Evolutionary conservation across 2,888 invertebrate species (phyloP).

Genomic region (Herminia tarsipennalis): DNA sequence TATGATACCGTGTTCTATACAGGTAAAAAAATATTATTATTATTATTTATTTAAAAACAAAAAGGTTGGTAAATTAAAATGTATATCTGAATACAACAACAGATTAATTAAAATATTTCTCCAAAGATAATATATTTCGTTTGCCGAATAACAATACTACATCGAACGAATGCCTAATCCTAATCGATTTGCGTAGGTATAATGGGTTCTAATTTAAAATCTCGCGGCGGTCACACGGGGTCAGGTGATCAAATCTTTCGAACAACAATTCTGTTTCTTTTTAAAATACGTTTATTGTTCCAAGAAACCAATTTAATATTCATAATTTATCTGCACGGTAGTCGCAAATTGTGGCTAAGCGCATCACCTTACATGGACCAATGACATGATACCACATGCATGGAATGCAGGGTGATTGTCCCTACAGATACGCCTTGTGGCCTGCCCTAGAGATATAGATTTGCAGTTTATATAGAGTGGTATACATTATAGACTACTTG

Average conservation of each 20-base stretch:
- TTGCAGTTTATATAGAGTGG: slow-evolving; percentile 9
- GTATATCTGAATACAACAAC: no score
- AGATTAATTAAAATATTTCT: no score
- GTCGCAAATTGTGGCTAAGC: slow-evolving; percentile 34
- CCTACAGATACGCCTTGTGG: slow-evolving; percentile 41
- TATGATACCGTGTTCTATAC: no score
- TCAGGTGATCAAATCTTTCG: background rate
- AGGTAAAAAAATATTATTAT: no score
- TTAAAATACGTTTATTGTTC: slow-evolving; percentile 5
- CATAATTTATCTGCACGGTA: slow-evolving; percentile 11
- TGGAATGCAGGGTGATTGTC: slow-evolving; percentile 66
- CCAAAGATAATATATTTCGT: no score
- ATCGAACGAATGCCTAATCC: no score
- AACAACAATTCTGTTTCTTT: background rate
- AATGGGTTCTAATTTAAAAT: slow-evolving; percentile 9
- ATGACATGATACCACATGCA: slow-evolving; percentile 54
- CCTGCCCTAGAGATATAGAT: slow-evolving; percentile 26
- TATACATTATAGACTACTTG: background rate
- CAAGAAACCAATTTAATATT: slow-evolving; percentile 5
- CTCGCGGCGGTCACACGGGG: background rate
- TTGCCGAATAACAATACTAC: no score
- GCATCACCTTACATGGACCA: slow-evolving; percentile 55
- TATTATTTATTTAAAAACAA: no score
- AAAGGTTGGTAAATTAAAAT: no score
- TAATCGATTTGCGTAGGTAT: no score